Evolutionary conservation across 53 echinoderm and acorn worm species (phyloP).

Genomic region (Apostichopus leukothele): DNA sequence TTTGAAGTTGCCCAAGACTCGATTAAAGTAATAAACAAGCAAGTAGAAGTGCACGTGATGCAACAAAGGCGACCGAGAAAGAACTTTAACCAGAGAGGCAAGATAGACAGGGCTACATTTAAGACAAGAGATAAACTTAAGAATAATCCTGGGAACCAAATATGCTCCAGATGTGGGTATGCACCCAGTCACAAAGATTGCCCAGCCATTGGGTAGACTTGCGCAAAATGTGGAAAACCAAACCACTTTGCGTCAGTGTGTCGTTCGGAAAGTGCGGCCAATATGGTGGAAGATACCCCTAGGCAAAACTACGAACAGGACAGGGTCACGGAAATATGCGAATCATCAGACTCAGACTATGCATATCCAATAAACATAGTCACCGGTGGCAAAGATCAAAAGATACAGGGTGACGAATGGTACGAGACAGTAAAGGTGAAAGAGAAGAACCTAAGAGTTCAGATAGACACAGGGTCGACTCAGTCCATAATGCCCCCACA

Average conservation of each 20-base stretch:
- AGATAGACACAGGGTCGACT: constrained; percentile 66
- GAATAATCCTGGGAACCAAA: neutral
- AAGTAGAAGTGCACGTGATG: constrained; percentile 41
- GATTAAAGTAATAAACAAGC: constrained; percentile 50
- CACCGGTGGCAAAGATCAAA: too few species aligned
- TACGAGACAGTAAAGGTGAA: constrained; percentile 55
- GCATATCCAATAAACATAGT: too few species aligned
- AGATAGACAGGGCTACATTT: too few species aligned
- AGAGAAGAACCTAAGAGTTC: constrained; percentile 22
- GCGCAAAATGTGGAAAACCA: constrained; percentile 44
- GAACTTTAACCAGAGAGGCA: too few species aligned
- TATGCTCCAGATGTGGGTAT: constrained; percentile 44
- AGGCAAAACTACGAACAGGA: too few species aligned
- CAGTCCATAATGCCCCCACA: constrained; percentile 59
- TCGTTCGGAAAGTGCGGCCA: neutral
- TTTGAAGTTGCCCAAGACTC: constrained; percentile 68
- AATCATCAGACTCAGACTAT: too few species aligned
- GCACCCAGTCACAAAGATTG: constrained; percentile 35
- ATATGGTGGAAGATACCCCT: too few species aligned
- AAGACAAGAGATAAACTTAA: too few species aligned
- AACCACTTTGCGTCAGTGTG: constrained; percentile 24
- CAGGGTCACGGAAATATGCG: too few species aligned
- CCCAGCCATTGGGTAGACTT: constrained; percentile 61
- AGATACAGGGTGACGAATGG: constrained; percentile 48
- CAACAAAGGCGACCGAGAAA: neutral